Base-by-base conservation (phyloP, 2,888 invertebrate genomes). In the Amblyjoppa fuscipennis region DNA sequence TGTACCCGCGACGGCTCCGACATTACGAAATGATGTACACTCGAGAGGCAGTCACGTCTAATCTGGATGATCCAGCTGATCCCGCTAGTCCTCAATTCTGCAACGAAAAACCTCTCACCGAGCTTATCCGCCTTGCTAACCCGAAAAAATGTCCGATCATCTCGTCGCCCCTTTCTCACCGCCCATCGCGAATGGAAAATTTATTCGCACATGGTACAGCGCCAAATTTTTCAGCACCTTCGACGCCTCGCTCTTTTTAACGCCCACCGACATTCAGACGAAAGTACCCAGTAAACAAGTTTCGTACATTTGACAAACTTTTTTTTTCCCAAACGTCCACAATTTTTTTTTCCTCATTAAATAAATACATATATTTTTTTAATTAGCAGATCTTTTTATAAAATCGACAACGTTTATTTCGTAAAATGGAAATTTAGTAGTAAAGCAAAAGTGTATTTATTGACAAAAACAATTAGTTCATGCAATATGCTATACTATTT, bases 11-110 rank as follows among this genome's bases (percentile, higher is more conserved):
- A 64, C 25, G 59, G 20, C 61, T 41, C 53, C 73, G 61, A 28
- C n/a, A 53, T 34, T 20, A 41, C 45, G 64, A 70, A 73, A 81
- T 71, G 75, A 11, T 78, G 66, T 59, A 76, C 61, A 75, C 41
- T 71, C 51, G 28, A 59, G 64, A 68, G 38, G 68, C 76, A 53
- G 69, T 41, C 76, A 28, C 83, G 20, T 77, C 73, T 83, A 76
- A 82, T 85, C 79, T 73, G 76, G 82, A 82, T 85, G 80, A 85
- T 85, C 85, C 82, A 68, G 73, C 82, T 76, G 70, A 85, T 85
- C 85, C 85, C 38, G 73, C 66, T 76, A 59, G 76, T 59, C 73
- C 49, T 25, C 34, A 41, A 25, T 71, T 38, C n/a, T 49, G 16
- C 45, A 13, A 41, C 71, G 31, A 83, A 85, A 61, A 73, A 80